phyloP scores from a whole-genome alignment of 2,113 vertebrate genomes.

The Etheostoma spectabile region DNA sequence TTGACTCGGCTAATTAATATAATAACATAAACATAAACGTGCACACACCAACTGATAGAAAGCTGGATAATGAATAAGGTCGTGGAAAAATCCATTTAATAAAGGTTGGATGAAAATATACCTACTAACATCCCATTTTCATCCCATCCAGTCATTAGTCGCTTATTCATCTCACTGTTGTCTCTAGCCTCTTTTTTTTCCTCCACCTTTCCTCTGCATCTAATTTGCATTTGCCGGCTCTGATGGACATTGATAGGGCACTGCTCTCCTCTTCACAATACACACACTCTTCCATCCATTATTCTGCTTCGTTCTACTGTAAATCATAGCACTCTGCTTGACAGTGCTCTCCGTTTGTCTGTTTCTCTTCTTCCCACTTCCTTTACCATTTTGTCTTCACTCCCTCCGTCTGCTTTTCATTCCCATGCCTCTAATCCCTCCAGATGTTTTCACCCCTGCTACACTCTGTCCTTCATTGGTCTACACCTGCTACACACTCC shows the following conservation, averaged over 20 bases:
- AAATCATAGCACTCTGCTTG: slow-evolving; percentile 30
- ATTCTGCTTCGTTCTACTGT: slow-evolving; percentile 15
- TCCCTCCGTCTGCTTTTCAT: slow-evolving; percentile 29
- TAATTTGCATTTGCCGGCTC: slow-evolving; percentile 40
- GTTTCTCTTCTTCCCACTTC: slow-evolving; percentile 21
- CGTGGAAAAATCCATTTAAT: background rate
- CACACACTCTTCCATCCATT: slow-evolving; percentile 13
- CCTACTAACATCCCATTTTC: background rate
- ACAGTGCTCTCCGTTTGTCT: slow-evolving; percentile 8
- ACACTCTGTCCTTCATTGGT: slow-evolving; percentile 27
- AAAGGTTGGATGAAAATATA: slow-evolving; percentile 1
- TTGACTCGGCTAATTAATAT: slow-evolving; percentile 2
- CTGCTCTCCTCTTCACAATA: background rate
- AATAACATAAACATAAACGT: background rate
- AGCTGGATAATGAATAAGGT: background rate
- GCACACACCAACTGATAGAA: background rate
- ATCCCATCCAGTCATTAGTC: slow-evolving; percentile 4
- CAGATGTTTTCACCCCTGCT: slow-evolving; percentile 59
- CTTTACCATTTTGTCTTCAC: slow-evolving; percentile 22
- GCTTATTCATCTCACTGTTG: slow-evolving; percentile 4
- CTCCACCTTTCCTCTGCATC: background rate
- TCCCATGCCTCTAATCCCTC: slow-evolving; percentile 23
- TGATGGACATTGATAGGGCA: slow-evolving; percentile 26
- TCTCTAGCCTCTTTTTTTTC: slow-evolving; percentile 2
- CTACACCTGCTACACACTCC: slow-evolving; percentile 62